These are phyloP conservation scores for Leptinotarsa haldemani DNA, from an alignment of 2,888 invertebrate species.

Conservation along the genomic window DNA sequence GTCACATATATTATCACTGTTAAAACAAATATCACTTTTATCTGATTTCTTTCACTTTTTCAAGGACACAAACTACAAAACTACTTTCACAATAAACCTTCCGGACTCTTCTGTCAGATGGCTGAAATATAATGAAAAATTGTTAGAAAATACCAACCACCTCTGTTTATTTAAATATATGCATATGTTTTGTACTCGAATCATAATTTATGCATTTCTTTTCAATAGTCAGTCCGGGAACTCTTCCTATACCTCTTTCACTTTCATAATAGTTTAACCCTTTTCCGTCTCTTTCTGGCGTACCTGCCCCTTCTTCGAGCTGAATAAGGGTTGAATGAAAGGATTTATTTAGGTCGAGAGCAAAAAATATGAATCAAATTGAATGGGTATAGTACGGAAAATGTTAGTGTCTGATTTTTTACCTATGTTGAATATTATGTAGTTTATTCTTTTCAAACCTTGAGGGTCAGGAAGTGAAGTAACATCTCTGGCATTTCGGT, in stretches of 20 bases:
- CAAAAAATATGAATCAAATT: constrained; percentile 46
- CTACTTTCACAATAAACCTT: not conserved
- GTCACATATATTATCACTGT: no score
- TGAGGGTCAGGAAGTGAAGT: constrained; percentile 2
- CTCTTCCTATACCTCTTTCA: constrained; percentile 63
- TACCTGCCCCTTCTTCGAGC: constrained; percentile 48
- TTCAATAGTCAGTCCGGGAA: constrained; percentile 57
- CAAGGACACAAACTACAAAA: not conserved
- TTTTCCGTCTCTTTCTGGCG: constrained; percentile 48
- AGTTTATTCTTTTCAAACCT: not conserved
- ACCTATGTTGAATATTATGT: not conserved
- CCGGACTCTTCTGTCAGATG: not conserved
- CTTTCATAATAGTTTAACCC: constrained; percentile 48
- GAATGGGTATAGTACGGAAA: constrained; percentile 17
- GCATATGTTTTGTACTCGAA: constrained; percentile 59
- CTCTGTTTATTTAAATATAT: constrained; percentile 52
- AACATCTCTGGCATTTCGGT: not conserved
- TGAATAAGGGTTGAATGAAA: constrained; percentile 44
- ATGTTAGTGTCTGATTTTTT: constrained; percentile 9
- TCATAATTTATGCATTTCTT: constrained; percentile 61
- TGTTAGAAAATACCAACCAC: constrained; percentile 29
- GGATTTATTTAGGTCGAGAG: constrained; percentile 44
- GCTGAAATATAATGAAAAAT: constrained; percentile 20
- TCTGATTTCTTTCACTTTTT: not conserved
- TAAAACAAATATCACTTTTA: no score